These are phyloP conservation scores for Sarcophaga peregrina DNA, from an alignment of 1,140 invertebrate species.

Conservation along the genomic window DNA sequence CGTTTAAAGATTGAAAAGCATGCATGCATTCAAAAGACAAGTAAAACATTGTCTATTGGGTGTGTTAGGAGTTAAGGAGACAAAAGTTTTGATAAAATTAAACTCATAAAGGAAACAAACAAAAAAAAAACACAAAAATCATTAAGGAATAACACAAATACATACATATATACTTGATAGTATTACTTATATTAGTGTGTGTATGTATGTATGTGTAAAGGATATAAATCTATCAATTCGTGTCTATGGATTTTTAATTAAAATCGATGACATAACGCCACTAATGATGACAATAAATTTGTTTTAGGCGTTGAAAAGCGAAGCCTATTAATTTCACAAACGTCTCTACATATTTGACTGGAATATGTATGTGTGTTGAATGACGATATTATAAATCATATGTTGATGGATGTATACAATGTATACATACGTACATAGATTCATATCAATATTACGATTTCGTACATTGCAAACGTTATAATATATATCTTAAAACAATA, in stretches of 20 bases:
- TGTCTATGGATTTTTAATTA: conserved; percentile 9
- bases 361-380: not conserved
- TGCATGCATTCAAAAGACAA: not conserved
- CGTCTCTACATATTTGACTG: not conserved
- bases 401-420: not conserved
- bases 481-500: no score
- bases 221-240: not conserved
- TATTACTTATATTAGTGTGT: not conserved
- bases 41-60: not conserved
- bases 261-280: conserved; percentile 4
- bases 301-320: conserved; percentile 8
- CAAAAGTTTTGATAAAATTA: not conserved
- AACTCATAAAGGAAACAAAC: not conserved
- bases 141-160: not conserved
- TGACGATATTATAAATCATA: not conserved
- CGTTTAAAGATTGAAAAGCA: not conserved
- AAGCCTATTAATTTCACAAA: conserved; percentile 15
- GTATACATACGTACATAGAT: not conserved
- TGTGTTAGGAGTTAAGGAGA: no score
- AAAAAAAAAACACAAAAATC: not conserved
- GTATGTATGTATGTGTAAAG: not conserved
- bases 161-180: not conserved
- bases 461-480: no score
- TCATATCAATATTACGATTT: not conserved
- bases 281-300: conserved; percentile 12